A percentile compares a stretch with the other conserved stretches of the same genome.
Conservation (phyloP, 2,797 vertebrate genomes). For the Darevskia mixta region DNA sequence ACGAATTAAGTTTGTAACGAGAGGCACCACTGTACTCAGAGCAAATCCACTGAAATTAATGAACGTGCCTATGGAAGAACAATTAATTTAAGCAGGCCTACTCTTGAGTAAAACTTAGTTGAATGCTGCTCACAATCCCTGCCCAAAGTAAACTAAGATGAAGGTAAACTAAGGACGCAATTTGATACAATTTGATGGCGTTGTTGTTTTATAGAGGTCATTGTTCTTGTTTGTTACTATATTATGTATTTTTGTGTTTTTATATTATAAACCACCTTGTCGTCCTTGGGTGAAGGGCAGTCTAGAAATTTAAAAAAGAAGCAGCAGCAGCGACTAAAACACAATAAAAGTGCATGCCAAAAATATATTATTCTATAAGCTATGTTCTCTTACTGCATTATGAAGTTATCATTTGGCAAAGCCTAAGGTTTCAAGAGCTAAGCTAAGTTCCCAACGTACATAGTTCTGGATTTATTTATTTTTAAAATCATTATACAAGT, state of each 20-base stretch:
- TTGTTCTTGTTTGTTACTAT: no score
- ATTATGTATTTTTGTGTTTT: no score
- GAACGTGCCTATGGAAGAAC: no score
- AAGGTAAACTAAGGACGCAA: neutral
- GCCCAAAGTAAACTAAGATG: neutral
- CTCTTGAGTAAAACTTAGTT: no score
- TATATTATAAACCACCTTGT: no score
- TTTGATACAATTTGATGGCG: neutral
- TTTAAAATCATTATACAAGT: neutral
- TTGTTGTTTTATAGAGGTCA: no score
- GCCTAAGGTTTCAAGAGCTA: neutral
- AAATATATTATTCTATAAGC: neutral
- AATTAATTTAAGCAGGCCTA: no score
- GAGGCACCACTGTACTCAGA: no score
- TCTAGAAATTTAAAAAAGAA: no score
- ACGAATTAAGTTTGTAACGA: no score
- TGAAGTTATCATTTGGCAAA: neutral
- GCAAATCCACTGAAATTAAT: no score
- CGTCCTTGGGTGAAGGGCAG: no score
- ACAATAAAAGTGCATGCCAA: neutral
- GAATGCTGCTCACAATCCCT: neutral
- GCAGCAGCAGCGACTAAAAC: neutral
- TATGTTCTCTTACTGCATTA: neutral
- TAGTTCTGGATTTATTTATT: neutral
- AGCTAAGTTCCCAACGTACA: neutral